Percentiles rank a stretch among this genome's conserved stretches.
Conservation (phyloP, 2,888 invertebrate species). For the Caenorhabditis panamensis region DNA sequence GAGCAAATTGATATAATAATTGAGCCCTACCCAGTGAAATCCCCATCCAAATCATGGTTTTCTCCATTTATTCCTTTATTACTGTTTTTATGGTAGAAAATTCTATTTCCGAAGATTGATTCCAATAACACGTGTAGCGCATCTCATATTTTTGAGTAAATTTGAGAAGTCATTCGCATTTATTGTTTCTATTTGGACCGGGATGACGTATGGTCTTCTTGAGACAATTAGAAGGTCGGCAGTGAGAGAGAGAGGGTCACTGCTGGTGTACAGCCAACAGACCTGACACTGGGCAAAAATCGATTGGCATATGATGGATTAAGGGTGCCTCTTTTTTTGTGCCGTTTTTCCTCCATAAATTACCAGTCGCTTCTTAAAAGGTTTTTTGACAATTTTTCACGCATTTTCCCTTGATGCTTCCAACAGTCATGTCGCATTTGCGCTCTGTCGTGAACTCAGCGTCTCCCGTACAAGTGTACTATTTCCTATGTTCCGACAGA, state of each 20-base stretch:
- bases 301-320: background rate
- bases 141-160: too few relatives aligned
- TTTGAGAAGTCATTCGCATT: too few relatives aligned
- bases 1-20: slow-evolving; percentile 52
- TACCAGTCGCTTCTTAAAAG: background rate
- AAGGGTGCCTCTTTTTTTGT: background rate
- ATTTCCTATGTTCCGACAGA: slow-evolving; percentile 7
- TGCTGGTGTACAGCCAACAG: too few relatives aligned
- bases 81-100: too few relatives aligned
- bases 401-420: background rate
- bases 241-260: too few relatives aligned
- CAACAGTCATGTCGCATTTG: background rate
- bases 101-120: too few relatives aligned
- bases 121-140: slow-evolving; percentile 12
- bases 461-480: slow-evolving; percentile 3
- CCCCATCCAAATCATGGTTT: background rate
- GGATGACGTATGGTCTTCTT: too few relatives aligned
- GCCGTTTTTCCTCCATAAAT: background rate
- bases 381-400: background rate
- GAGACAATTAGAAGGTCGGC: too few relatives aligned
- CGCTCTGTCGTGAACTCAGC: slow-evolving; percentile 26
- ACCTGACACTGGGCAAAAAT: background rate
- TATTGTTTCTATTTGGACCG: too few relatives aligned
- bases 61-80: slow-evolving; percentile 1
- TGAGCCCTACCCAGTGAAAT: slow-evolving; percentile 46